A percentile compares a stretch with the other conserved stretches of the same genome.
Conservation (phyloP, 2,888 invertebrate species). For the Ceramica pisi region DNA sequence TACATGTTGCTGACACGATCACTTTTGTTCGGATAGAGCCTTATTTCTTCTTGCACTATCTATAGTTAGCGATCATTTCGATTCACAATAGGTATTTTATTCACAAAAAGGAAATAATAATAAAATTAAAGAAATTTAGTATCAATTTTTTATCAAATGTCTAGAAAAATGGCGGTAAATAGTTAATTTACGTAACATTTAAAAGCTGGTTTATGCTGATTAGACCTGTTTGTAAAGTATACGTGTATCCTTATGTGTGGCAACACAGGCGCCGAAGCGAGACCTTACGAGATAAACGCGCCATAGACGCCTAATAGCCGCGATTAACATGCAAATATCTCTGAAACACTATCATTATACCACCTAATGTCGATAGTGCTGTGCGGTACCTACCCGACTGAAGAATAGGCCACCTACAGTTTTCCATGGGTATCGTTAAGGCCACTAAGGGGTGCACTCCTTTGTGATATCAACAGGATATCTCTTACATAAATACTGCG, state of each 20-base stretch:
- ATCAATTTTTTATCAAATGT: conserved; percentile 46
- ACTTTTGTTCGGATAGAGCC: conserved; percentile 17
- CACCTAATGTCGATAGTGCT: conserved; percentile 28
- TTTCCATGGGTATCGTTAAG: neutral
- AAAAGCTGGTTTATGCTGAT: conserved; percentile 69
- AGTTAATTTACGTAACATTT: conserved; percentile 62
- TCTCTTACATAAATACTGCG: neutral
- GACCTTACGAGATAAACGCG: conserved; percentile 69
- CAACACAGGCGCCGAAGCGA: conserved; percentile 64
- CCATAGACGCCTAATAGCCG: conserved; percentile 66
- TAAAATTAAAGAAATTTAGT: conserved; percentile 24
- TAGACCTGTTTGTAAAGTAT: conserved; percentile 69
- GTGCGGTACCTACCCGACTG: neutral
- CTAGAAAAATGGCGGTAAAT: conserved; percentile 60
- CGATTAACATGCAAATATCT: conserved; percentile 72
- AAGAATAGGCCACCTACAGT: neutral
- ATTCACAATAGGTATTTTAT: conserved; percentile 24
- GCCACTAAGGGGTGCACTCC: too few relatives aligned
- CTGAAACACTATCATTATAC: conserved; percentile 55
- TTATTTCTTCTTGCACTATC: conserved; percentile 22
- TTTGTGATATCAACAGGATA: too few relatives aligned
- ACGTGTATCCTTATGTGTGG: conserved; percentile 67
- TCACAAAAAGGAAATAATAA: conserved; percentile 28
- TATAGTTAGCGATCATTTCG: conserved; percentile 3
- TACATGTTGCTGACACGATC: conserved; percentile 23